Conservation (phyloP, 2,888 invertebrate species). For the Xanthorhoe spadicearia region DNA sequence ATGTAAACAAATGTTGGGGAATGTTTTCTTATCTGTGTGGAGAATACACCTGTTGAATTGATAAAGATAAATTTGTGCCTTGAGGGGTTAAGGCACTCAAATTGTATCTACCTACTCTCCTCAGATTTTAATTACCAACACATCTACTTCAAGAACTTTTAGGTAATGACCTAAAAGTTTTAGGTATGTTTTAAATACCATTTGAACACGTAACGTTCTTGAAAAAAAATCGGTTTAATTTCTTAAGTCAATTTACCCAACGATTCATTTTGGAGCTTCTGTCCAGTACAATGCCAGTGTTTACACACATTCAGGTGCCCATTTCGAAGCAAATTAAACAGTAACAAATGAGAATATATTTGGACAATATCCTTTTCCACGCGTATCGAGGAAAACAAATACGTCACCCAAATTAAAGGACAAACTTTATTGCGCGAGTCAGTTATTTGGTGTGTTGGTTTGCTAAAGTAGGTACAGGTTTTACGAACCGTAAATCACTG, state of each 20-base stretch:
- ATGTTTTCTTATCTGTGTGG: conserved; percentile 1
- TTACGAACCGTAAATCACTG: too few relatives aligned
- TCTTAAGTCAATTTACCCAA: background rate
- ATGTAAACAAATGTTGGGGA: conserved; percentile 26
- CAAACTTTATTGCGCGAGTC: conserved; percentile 14
- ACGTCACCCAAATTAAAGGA: conserved; percentile 20
- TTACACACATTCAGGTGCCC: conserved; percentile 16
- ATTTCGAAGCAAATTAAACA: conserved; percentile 42
- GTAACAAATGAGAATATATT: conserved; percentile 47
- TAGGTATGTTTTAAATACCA: background rate
- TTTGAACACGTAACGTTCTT: background rate
- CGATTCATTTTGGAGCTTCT: background rate
- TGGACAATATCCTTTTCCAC: conserved; percentile 43
- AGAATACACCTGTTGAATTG: conserved; percentile 17
- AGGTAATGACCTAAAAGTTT: too few relatives aligned
- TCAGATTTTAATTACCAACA: too few relatives aligned
- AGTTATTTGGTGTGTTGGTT: conserved; percentile 1
- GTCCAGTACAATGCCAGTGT: conserved; percentile 5
- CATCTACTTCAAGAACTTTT: too few relatives aligned
- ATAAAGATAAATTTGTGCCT: background rate
- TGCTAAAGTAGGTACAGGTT: too few relatives aligned
- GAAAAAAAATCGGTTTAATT: background rate
- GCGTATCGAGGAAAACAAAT: conserved; percentile 21
- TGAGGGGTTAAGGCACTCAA: too few relatives aligned
- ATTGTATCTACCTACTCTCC: too few relatives aligned